Conservation (phyloP, 2,113 vertebrate species). For the Entosphenus tridentatus region DNA sequence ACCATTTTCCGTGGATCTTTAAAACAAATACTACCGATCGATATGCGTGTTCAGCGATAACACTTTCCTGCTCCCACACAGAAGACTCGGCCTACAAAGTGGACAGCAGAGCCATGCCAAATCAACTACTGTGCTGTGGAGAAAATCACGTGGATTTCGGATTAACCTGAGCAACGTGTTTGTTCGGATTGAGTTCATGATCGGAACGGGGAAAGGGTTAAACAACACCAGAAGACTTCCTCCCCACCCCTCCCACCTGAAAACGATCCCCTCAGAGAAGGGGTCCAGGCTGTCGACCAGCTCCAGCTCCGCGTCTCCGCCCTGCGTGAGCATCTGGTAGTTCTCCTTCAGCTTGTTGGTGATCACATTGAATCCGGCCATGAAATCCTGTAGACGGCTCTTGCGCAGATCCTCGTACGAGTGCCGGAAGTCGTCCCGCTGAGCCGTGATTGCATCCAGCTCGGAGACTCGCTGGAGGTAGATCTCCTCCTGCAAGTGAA, state of each 20-base stretch:
- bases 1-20: too few species aligned
- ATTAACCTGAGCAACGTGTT: too few species aligned
- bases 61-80: too few species aligned
- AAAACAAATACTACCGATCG: too few species aligned
- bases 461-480: conserved; percentile 70
- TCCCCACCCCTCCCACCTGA: conserved; percentile 36
- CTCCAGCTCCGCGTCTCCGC: conserved; percentile 83
- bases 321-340: conserved; percentile 91
- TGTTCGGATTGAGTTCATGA: too few species aligned
- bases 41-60: too few species aligned
- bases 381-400: conserved; percentile 78
- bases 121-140: too few species aligned
- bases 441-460: conserved; percentile 51
- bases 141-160: too few species aligned
- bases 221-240: too few species aligned
- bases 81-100: too few species aligned
- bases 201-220: too few species aligned
- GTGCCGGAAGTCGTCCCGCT: conserved; percentile 54
- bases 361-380: conserved; percentile 81
- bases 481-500: conserved; percentile 42
- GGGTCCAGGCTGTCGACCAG: conserved; percentile 91
- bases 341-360: conserved; percentile 95
- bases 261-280: conserved; percentile 89
- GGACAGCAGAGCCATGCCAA: too few species aligned
- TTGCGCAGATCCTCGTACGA: conserved; percentile 62